Percentiles rank a stretch among this genome's conserved stretches.
Conservation (phyloP, 2,797 vertebrate species). For the Gymnoscopelus microlampas region DNA sequence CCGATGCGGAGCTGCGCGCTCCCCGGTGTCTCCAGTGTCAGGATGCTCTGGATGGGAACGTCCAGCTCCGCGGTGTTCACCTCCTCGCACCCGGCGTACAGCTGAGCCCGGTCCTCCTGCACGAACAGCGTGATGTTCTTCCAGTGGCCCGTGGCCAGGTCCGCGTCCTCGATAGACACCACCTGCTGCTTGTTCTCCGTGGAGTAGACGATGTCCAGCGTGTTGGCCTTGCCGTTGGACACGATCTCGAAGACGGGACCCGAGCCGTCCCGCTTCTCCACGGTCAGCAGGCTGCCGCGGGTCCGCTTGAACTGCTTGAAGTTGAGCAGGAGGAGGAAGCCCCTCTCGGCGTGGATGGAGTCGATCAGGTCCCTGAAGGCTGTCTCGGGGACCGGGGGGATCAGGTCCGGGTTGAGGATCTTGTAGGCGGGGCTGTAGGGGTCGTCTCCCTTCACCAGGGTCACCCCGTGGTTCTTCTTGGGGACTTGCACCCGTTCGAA, state of each 20-base stretch:
- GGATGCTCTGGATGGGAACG: slow-evolving; percentile 92
- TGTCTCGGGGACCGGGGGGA: slow-evolving; percentile 87
- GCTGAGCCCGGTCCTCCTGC: slow-evolving; percentile 89
- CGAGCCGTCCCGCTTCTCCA: slow-evolving; percentile 88
- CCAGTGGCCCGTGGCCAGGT: slow-evolving; percentile 92
- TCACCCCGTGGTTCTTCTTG: slow-evolving; percentile 90
- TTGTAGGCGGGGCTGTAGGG: slow-evolving; percentile 88
- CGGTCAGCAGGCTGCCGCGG: slow-evolving; percentile 88
- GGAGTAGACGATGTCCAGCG: slow-evolving; percentile 94
- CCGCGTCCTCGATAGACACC: slow-evolving; percentile 92
- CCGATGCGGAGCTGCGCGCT: slow-evolving; percentile 87
- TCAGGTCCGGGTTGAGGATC: slow-evolving; percentile 92
- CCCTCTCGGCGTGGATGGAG: slow-evolving; percentile 85
- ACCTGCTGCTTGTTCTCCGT: slow-evolving; percentile 88
- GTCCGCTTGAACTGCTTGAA: slow-evolving; percentile 91
- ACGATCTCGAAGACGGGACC: slow-evolving; percentile 92
- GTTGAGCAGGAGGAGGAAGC: slow-evolving; percentile 92
- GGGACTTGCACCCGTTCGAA: slow-evolving; percentile 91
- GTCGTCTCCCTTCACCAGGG: slow-evolving; percentile 91
- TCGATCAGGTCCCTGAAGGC: slow-evolving; percentile 85
- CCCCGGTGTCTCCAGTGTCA: slow-evolving; percentile 87
- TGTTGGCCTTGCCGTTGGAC: slow-evolving; percentile 95
- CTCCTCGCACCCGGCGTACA: slow-evolving; percentile 93
- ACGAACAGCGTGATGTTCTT: slow-evolving; percentile 95
- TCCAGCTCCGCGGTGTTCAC: slow-evolving; percentile 91